Evolutionary conservation across 2,797 vertebrate species (phyloP).

Genomic region (Pteropus rufus): DNA sequence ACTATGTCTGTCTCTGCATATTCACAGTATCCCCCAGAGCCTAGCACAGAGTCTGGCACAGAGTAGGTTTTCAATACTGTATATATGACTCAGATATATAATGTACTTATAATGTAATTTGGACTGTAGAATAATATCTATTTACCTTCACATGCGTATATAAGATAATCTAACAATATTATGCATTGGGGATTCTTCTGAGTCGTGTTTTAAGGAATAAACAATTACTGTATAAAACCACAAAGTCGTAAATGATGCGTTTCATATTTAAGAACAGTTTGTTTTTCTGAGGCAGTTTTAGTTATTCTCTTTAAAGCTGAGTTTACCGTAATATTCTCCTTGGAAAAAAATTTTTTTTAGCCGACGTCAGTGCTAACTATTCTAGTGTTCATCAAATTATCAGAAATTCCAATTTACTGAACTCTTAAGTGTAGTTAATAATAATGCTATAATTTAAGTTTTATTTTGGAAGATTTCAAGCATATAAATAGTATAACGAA

Average conservation of each 20-base stretch:
- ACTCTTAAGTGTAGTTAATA: background rate
- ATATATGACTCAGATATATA: background rate
- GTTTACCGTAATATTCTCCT: background rate
- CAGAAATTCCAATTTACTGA: background rate
- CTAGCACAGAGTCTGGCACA: background rate
- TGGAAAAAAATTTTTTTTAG: background rate
- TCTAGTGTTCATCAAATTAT: background rate
- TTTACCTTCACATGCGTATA: background rate
- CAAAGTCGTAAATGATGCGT: background rate
- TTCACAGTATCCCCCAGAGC: background rate
- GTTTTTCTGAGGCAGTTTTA: background rate
- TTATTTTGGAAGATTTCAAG: background rate
- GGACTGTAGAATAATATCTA: background rate
- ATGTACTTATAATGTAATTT: background rate
- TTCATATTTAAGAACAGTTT: background rate
- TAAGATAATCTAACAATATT: background rate
- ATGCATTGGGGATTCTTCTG: background rate
- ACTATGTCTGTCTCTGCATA: background rate
- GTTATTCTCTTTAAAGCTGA: background rate
- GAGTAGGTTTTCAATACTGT: background rate
- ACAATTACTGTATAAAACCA: background rate
- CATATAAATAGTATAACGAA: background rate
- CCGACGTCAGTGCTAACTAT: background rate
- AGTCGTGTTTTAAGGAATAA: background rate
- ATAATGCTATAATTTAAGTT: background rate